Evolutionary conservation across 2,113 vertebrate species (phyloP), one percentile per base, ranked within the genome.

Genomic region (Phycodurus eques): DNA sequence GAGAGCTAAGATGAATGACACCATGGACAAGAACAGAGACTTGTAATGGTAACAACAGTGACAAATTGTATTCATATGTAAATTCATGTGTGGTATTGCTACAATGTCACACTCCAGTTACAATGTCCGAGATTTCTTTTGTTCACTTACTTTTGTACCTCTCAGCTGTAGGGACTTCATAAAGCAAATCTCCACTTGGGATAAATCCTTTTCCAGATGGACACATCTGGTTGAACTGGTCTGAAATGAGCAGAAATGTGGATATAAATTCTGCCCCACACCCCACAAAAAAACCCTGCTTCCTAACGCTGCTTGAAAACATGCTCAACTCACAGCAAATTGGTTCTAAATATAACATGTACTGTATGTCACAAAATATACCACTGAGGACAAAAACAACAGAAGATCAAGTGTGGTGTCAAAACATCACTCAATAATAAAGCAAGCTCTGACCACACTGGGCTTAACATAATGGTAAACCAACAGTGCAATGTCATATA

Each of bases 161-260:
- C 53, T 91, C 87, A 31, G 86, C 80, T 75, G 90, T 84, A 20
- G 73, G 33, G 5, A 81, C 83, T 20, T 89, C 92, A 0, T 93
- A 94, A 68, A 92, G 82, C 13, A 90, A 71, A 22, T 97, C 95
- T 88, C 83, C 94, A 56, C 72, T 83, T 6, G 95, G 96, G 77
- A 98, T 90, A 63, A 92, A 94, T 31, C 98, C 98, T 93, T 92
- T 94, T 68, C 97, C 96, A 78, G 92, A 94, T 11, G 96, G 96
- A 90, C 98, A 99, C 94, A 99, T 93, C 80, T 94, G 91, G 51
- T 90, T 83, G 87, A 96, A 99, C 87, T 97, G 95, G 91, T 95
- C 98, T 99, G 90, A 72, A 75, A 42, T 33, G 0, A 31, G 68
- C 31, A 49, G 0, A 71, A 12, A 68, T 17, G 13, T 20, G 9